Conservation (phyloP, 2,888 invertebrate genomes). For the Strigamia transsilvanica region DNA sequence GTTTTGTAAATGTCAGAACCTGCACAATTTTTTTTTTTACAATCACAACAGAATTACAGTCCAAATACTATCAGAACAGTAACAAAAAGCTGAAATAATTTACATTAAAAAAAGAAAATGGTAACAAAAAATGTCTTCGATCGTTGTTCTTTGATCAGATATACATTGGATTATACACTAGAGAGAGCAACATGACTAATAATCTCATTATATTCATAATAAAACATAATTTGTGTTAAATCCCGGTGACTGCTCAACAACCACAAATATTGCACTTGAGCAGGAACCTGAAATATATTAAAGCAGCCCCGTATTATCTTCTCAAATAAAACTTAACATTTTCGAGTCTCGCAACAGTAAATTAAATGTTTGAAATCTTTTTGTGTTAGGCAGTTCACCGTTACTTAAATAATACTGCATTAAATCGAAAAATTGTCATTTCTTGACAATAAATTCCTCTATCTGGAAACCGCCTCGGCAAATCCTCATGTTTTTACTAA, state of each 20-base stretch:
- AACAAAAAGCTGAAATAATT: background rate
- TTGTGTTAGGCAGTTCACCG: slow-evolving; percentile 5
- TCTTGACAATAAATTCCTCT: background rate
- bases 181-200: slow-evolving; percentile 12
- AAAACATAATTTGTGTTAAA: slow-evolving; percentile 6
- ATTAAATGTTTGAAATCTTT: background rate
- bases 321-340: background rate
- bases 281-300: slow-evolving; percentile 13
- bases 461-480: background rate
- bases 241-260: slow-evolving; percentile 9
- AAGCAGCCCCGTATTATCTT: background rate
- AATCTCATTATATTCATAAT: slow-evolving; percentile 13
- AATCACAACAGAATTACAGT: slow-evolving; percentile 13
- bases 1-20: background rate
- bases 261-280: slow-evolving; percentile 33
- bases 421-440: slow-evolving; percentile 12
- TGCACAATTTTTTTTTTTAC: background rate
- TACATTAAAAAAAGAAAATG: background rate
- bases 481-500: slow-evolving; percentile 6
- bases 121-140: background rate
- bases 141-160: background rate
- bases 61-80: background rate
- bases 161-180: background rate
- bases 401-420: slow-evolving; percentile 22
- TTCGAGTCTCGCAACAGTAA: slow-evolving; percentile 1